Evolutionary conservation across 2,888 invertebrate genomes (phyloP).

Genomic region (Embidobia sp.): DNA sequence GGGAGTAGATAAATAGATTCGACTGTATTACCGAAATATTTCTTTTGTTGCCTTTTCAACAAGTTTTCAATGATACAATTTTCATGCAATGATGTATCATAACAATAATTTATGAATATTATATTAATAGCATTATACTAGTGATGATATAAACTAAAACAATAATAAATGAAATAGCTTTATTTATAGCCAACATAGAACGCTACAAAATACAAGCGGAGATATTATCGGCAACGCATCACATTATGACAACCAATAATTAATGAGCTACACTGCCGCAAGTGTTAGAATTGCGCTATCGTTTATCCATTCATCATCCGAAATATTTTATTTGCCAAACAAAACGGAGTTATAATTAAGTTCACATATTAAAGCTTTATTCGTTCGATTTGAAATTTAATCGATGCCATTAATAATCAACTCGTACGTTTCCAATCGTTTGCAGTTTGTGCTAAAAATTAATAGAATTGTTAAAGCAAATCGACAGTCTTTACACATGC

Average conservation of each 20-base stretch:
- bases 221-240: constrained; percentile 16
- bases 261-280: constrained; percentile 26
- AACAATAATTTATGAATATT: no score
- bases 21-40: no score
- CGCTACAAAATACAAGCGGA: not conserved
- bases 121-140: no score
- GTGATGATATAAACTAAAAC: no score
- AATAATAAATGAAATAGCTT: no score
- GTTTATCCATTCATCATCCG: constrained; percentile 1
- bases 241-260: constrained; percentile 21
- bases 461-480: constrained; percentile 13
- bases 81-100: no score
- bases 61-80: no score
- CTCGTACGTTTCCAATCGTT: not conserved
- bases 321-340: not conserved
- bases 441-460: constrained; percentile 13
- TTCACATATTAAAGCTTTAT: constrained; percentile 8
- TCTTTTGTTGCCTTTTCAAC: no score
- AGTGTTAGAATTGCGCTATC: constrained; percentile 10
- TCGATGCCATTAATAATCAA: constrained; percentile 6
- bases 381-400: no score
- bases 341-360: constrained; percentile 25
- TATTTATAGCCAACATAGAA: not conserved
- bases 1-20: no score
- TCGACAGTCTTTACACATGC: constrained; percentile 3